Percentiles rank a stretch among this genome's conserved stretches.
Evolutionary conservation across 2,113 vertebrate genomes (phyloP).

Genomic region (Microtus richardsoni): DNA sequence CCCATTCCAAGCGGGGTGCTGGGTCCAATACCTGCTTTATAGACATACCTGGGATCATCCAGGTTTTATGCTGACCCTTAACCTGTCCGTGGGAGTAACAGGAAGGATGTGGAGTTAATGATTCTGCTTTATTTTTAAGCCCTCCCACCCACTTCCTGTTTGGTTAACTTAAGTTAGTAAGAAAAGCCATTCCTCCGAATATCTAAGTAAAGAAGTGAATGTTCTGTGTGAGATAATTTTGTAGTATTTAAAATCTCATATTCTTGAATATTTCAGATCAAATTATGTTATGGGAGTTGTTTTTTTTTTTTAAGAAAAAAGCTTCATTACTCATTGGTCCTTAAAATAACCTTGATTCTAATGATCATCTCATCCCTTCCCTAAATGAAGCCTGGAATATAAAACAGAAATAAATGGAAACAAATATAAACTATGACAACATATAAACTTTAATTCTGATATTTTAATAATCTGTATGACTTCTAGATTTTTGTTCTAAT

Average conservation of each 20-base stretch:
- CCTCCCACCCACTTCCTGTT: neutral
- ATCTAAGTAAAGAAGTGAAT: conserved; percentile 40
- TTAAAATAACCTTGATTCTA: neutral
- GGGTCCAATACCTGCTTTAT: neutral
- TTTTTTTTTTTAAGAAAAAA: neutral
- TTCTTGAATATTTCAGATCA: conserved; percentile 19
- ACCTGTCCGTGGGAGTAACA: neutral
- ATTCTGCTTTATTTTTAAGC: neutral
- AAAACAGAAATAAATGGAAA: neutral
- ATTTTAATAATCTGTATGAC: neutral
- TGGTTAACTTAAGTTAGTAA: conserved; percentile 11
- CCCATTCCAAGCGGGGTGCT: neutral
- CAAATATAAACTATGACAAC: neutral
- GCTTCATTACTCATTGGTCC: neutral
- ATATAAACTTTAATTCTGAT: conserved; percentile 2
- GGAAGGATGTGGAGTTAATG: neutral
- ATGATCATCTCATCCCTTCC: neutral
- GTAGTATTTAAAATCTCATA: neutral
- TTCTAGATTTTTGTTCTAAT: conserved; percentile 18
- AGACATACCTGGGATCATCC: neutral
- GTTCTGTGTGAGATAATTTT: neutral
- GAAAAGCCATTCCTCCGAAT: neutral
- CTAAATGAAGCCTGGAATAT: neutral
- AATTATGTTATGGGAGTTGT: neutral
- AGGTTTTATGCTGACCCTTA: neutral